Evolutionary conservation across 1,140 invertebrate species (phyloP).

Genomic region (Trichogramma pretiosum): DNA sequence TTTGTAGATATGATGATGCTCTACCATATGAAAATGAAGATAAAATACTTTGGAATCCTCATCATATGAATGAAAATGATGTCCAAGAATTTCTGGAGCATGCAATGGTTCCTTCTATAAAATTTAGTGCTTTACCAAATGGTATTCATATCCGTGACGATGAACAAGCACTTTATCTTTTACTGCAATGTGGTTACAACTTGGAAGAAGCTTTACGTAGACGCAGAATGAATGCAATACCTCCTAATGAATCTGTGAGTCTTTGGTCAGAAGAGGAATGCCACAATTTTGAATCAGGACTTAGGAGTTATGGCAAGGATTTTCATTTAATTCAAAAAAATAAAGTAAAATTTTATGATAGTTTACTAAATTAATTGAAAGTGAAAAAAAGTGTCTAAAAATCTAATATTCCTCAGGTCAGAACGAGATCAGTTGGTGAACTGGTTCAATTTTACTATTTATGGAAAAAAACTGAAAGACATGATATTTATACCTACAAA

Average conservation of each 20-base stretch:
- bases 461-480: slow-evolving; percentile 97
- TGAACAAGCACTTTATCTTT: slow-evolving; percentile 84
- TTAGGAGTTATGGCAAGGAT: slow-evolving; percentile 89
- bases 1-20: slow-evolving; percentile 85
- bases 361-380: no score
- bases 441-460: slow-evolving; percentile 97
- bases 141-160: slow-evolving; percentile 84
- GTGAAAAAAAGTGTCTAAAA: slow-evolving; percentile 8
- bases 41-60: slow-evolving; percentile 87
- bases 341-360: slow-evolving; percentile 63
- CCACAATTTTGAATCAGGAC: slow-evolving; percentile 89
- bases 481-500: slow-evolving; percentile 79
- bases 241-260: slow-evolving; percentile 64
- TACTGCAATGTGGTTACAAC: slow-evolving; percentile 91
- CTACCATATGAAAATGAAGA: slow-evolving; percentile 95
- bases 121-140: slow-evolving; percentile 54
- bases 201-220: slow-evolving; percentile 83
- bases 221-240: slow-evolving; percentile 69
- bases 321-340: slow-evolving; percentile 91
- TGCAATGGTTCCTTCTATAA: slow-evolving; percentile 52
- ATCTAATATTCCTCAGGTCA: no score
- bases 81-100: slow-evolving; percentile 75
- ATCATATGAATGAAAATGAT: slow-evolving; percentile 60
- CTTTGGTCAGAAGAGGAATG: slow-evolving; percentile 97
- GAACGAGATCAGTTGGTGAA: slow-evolving; percentile 91